Base-by-base conservation (phyloP, 2,888 invertebrate genomes). In the Sabatieria punctata region DNA sequence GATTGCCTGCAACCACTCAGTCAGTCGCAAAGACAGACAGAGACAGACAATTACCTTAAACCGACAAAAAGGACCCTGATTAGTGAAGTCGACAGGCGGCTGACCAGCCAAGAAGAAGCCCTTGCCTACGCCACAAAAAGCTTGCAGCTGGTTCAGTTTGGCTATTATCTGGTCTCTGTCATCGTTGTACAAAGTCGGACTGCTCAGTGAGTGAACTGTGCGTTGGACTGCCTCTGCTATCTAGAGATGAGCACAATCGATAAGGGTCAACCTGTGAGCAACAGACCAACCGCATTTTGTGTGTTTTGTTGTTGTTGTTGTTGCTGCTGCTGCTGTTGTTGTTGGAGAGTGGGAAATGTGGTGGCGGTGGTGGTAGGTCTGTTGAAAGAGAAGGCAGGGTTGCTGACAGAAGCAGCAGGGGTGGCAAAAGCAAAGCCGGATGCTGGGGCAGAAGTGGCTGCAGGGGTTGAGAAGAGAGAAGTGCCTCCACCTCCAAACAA, bases 61-160 rank as follows among this genome's bases (percentile, higher is more conserved):
- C 38, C 85, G 76, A 61, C 86, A 91, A 43, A 88, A 77, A 0
- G 85, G 84, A 67, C 93, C 93, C 59, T 85, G 80, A 46, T 82
- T 79, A 41, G 79, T 82, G 53, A 89, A 78, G 46, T 83, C 82
- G 4, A 89, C 76, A 0, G 85, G 79, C 1, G 77, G 78, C 4
- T 79, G 79, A 55, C 76, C 78, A 44, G 78, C 75, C 42, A 52
- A 55, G 51, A 52, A 65, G 52, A 56, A 67, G 8, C 73, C 76
- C 63, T 74, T 73, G 63, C 88, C 89, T 15, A 77, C 77, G 19
- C 85, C 85, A 82, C 83, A 82, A 51, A 80, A 76, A 0, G 84
- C 83, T 68, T 93, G 91, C 42, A 95, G 71, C 59, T 88, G 79
- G 67, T 97, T 97, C 82, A 89, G 89, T 63, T 84, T 82, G 2